A percentile compares a stretch with the other conserved stretches of the same genome.
These are phyloP conservation scores for Erithacus rubecula DNA, from an alignment of 2,797 vertebrate genomes.

Conservation along the genomic window DNA sequence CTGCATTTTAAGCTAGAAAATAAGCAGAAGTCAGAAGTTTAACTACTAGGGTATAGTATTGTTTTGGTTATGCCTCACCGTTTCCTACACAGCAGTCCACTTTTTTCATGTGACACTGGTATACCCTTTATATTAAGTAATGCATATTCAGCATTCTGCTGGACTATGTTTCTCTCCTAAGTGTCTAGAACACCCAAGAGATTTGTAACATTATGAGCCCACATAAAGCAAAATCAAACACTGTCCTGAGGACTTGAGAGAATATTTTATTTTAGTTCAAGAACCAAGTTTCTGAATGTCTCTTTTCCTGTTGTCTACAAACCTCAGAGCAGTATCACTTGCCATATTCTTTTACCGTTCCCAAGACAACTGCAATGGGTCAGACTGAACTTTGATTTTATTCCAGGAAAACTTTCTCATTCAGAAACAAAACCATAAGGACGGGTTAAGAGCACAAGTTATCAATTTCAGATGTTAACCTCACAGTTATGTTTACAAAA, in stretches of 20 bases:
- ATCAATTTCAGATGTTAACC: background rate
- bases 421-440: constrained; percentile 2
- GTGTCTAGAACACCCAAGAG: background rate
- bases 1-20: background rate
- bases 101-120: background rate
- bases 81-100: background rate
- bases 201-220: background rate
- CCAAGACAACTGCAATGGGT: constrained; percentile 1
- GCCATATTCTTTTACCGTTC: constrained; percentile 1
- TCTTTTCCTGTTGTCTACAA: constrained; percentile 15
- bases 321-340: background rate
- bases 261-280: background rate
- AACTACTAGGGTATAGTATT: background rate
- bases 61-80: background rate
- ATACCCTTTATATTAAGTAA: background rate
- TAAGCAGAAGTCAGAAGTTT: background rate
- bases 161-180: background rate
- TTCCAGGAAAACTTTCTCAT: constrained; percentile 1
- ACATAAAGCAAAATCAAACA: constrained; percentile 2
- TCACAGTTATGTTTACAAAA: background rate
- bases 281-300: background rate
- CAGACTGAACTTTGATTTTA: background rate
- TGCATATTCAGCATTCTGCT: background rate
- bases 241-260: background rate
- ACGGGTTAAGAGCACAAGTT: background rate